Evolutionary conservation across 2,113 vertebrate genomes (phyloP).

Genomic region (Gavialis gangeticus): DNA sequence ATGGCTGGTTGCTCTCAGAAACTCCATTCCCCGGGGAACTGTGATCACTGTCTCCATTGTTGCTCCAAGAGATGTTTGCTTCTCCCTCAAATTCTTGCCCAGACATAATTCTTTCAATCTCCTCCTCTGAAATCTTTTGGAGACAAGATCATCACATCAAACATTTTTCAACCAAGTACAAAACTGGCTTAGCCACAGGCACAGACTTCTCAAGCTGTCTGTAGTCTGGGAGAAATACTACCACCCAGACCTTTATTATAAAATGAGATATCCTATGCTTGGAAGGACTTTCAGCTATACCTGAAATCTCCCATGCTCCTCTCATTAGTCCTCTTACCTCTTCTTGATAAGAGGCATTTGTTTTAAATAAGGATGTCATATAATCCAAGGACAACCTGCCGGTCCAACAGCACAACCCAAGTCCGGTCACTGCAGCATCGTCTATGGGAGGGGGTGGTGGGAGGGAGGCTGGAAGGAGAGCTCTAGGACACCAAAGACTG

Average conservation of each 20-base stretch:
- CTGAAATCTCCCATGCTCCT: neutral
- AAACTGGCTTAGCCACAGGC: neutral
- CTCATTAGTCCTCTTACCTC: neutral
- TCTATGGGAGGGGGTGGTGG: neutral
- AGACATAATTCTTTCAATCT: slow-evolving; percentile 99
- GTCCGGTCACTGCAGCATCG: neutral
- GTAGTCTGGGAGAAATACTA: neutral
- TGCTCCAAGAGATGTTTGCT: slow-evolving; percentile 93
- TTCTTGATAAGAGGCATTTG: neutral
- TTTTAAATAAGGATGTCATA: neutral
- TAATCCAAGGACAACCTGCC: neutral
- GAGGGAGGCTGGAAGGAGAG: neutral
- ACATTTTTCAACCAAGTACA: neutral
- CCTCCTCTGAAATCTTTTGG: slow-evolving; percentile 95
- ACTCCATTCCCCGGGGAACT: slow-evolving; percentile 96
- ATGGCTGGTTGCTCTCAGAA: slow-evolving; percentile 98
- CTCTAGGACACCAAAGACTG: neutral
- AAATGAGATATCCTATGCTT: fast-evolving
- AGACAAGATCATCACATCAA: neutral
- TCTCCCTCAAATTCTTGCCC: slow-evolving; percentile 99
- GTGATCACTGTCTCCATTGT: slow-evolving; percentile 97
- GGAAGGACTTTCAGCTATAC: fast-evolving
- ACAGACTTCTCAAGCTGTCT: fast-evolving
- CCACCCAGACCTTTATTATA: neutral
- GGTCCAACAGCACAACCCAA: neutral